phyloP scores from a whole-genome alignment of 2,888 invertebrate genomes.

The Pardosa pseudoannulata region DNA sequence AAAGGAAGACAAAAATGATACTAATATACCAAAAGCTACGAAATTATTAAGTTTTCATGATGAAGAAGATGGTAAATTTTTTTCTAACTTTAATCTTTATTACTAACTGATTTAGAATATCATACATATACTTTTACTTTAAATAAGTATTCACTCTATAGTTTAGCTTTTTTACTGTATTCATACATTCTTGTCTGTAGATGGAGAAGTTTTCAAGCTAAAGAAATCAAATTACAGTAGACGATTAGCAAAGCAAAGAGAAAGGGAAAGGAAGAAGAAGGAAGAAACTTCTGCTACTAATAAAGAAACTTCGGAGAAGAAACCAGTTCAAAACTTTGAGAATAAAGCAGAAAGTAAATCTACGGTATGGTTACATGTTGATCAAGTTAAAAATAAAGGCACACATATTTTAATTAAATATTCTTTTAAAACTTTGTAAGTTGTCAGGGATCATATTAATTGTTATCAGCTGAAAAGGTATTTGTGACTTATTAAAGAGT shows the following conservation, averaged over 20 bases:
- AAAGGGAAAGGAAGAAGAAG: constrained; percentile 74
- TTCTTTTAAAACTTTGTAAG: too few relatives aligned
- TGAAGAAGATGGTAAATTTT: constrained; percentile 75
- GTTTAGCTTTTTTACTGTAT: constrained; percentile 28
- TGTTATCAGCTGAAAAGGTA: too few relatives aligned
- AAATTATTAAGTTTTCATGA: constrained; percentile 86
- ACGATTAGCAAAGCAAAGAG: constrained; percentile 78
- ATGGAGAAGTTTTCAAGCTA: constrained; percentile 93
- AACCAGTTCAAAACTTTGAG: neutral
- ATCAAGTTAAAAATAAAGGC: too few relatives aligned
- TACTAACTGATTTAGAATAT: too few relatives aligned
- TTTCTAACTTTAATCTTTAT: too few relatives aligned
- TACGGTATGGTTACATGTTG: too few relatives aligned
- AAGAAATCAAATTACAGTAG: constrained; percentile 97
- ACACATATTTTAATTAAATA: too few relatives aligned
- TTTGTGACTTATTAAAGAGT: too few relatives aligned
- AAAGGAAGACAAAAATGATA: constrained; percentile 51
- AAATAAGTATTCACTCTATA: neutral
- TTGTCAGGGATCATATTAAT: too few relatives aligned
- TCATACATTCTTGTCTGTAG: constrained; percentile 80
- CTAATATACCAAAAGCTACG: constrained; percentile 22
- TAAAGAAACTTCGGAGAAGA: neutral
- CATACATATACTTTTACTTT: neutral
- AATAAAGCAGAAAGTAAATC: constrained; percentile 8
- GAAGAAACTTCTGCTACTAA: constrained; percentile 25